Conservation (phyloP, 2,113 vertebrate species). For the Sterrhoptilus dennistouni region DNA sequence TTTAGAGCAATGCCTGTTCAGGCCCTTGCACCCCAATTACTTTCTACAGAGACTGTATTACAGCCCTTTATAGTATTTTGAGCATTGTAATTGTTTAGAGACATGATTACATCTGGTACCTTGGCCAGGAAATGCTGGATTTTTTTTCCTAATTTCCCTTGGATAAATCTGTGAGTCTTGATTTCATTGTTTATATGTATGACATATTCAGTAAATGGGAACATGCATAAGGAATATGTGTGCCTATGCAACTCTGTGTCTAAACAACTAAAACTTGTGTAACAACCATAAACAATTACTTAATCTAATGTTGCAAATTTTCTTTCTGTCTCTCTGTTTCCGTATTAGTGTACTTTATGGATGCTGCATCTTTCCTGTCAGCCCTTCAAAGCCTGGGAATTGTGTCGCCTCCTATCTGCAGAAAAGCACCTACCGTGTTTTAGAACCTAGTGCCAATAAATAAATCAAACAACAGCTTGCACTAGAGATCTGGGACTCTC, state of each 20-base stretch:
- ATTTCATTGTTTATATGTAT: background rate
- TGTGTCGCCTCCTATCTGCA: background rate
- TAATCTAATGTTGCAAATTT: background rate
- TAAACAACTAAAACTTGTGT: background rate
- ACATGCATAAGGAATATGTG: background rate
- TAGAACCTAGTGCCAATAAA: constrained; percentile 22
- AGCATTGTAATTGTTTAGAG: background rate
- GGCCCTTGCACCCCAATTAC: background rate
- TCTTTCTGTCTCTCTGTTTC: background rate
- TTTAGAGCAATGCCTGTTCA: background rate
- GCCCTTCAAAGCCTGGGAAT: background rate
- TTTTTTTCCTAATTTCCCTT: background rate
- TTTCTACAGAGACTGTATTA: background rate
- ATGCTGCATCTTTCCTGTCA: background rate
- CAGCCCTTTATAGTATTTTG: background rate
- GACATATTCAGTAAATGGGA: background rate
- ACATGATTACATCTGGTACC: background rate
- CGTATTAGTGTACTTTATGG: background rate
- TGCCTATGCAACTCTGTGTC: background rate
- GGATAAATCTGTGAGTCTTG: background rate
- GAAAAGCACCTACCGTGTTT: background rate
- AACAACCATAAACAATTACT: background rate
- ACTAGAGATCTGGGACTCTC: background rate
- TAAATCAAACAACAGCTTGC: constrained; percentile 21
- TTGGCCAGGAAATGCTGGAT: background rate